A percentile compares a stretch with the other conserved stretches of the same genome.
Conservation (phyloP, 2,113 vertebrate species). For the Neolamprologus longior region DNA sequence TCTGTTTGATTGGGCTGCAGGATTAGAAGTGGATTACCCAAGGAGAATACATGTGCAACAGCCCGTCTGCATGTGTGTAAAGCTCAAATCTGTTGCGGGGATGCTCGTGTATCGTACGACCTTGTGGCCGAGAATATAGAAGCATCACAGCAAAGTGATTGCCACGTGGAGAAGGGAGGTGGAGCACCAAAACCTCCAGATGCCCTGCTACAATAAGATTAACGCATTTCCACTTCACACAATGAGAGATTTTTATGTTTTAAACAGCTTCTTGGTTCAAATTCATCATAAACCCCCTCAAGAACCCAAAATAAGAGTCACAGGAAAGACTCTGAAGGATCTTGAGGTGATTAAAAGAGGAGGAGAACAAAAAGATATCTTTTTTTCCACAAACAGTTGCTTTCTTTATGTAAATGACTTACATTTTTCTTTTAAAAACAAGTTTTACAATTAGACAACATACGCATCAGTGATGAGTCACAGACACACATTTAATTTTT, state of each 20-base stretch:
- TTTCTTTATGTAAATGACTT: not conserved
- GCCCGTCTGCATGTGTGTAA: not conserved
- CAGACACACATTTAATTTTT: rapidly evolving
- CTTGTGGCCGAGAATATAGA: not conserved
- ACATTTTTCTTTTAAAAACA: not conserved
- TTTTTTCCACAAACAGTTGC: not conserved
- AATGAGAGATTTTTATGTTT: not conserved
- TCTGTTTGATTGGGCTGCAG: conserved; percentile 35
- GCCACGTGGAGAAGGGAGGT: not conserved
- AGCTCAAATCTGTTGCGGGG: not conserved
- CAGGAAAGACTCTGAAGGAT: not conserved
- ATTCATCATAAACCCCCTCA: not conserved
- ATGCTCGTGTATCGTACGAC: not conserved
- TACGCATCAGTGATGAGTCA: rapidly evolving
- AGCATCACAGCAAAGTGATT: not conserved
- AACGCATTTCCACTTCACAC: not conserved
- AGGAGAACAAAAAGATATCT: not conserved
- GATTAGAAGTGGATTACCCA: conserved; percentile 28
- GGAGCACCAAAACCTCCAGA: not conserved
- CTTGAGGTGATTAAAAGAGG: not conserved
- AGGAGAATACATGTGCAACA: not conserved
- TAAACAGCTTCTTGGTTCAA: not conserved
- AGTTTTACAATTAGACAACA: not conserved
- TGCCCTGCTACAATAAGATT: conserved; percentile 32
- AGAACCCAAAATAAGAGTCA: not conserved